phyloP scores from a whole-genome alignment of 1,140 invertebrate genomes.

The Brachionus paranguensis region DNA sequence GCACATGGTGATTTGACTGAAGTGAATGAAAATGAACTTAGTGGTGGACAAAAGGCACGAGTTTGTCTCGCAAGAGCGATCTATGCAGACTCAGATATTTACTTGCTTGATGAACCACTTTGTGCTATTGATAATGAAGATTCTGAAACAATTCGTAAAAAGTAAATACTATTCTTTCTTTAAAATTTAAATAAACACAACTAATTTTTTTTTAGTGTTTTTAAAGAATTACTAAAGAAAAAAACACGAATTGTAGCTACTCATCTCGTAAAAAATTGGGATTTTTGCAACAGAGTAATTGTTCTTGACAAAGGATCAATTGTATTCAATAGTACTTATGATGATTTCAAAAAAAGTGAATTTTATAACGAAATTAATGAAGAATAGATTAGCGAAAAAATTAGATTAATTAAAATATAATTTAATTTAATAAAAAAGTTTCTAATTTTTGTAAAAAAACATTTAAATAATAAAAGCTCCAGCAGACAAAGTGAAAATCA shows the following conservation, averaged over 20 bases:
- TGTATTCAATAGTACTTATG: neutral
- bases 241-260: neutral
- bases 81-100: conserved; percentile 72
- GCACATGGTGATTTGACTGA: conserved; percentile 74
- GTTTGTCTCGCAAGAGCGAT: conserved; percentile 69
- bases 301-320: neutral
- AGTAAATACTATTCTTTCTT: neutral
- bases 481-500: too few species aligned
- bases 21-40: conserved; percentile 76
- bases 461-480: too few species aligned
- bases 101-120: conserved; percentile 73
- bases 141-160: neutral
- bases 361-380: too few species aligned
- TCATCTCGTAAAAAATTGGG: conserved; percentile 43
- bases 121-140: conserved; percentile 66
- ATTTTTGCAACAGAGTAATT: neutral
- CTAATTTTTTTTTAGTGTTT: neutral
- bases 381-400: neutral
- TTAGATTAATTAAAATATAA: too few species aligned
- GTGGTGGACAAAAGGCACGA: conserved; percentile 82
- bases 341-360: neutral
- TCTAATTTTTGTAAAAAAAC: too few species aligned
- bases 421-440: too few species aligned
- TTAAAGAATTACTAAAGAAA: neutral
- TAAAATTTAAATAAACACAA: neutral